phyloP scores from a whole-genome alignment of 2,113 vertebrate species.

The Rhinolophus ferrumequinum region DNA sequence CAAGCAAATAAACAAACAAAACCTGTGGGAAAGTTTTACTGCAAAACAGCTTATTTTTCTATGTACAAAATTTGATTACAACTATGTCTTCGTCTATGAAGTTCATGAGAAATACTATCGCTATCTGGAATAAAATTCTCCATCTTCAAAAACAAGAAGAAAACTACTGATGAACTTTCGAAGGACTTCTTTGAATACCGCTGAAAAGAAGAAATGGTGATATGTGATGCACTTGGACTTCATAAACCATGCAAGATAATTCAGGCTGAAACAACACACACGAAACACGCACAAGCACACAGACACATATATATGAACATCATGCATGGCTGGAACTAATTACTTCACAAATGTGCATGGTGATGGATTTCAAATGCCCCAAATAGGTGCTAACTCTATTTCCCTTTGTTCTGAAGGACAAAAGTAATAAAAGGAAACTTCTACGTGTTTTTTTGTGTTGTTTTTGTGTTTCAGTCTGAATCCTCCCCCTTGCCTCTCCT shows the following conservation, averaged over 20 bases:
- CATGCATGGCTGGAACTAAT: not conserved
- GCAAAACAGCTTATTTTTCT: constrained; percentile 46
- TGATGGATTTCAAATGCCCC: not conserved
- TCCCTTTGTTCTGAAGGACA: not conserved
- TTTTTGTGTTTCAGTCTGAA: not conserved
- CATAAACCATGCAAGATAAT: not conserved
- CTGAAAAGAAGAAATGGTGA: not conserved
- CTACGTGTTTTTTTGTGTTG: too few relatives aligned
- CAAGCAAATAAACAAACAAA: not conserved
- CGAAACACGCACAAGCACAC: not conserved
- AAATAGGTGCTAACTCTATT: not conserved
- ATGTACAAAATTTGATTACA: constrained; percentile 54
- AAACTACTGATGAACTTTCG: not conserved
- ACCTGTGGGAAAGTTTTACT: constrained; percentile 23
- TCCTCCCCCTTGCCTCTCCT: not conserved
- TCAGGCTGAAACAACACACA: not conserved
- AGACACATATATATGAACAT: not conserved
- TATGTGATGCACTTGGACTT: not conserved
- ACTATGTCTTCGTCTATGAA: not conserved
- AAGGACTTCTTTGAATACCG: not conserved
- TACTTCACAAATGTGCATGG: not conserved
- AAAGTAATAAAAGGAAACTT: not conserved
- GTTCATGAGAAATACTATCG: not conserved
- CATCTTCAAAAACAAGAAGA: not conserved
- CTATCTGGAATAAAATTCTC: not conserved